Evolutionary conservation across 2,888 invertebrate genomes (phyloP).

Genomic region (Cerastis leucographa): DNA sequence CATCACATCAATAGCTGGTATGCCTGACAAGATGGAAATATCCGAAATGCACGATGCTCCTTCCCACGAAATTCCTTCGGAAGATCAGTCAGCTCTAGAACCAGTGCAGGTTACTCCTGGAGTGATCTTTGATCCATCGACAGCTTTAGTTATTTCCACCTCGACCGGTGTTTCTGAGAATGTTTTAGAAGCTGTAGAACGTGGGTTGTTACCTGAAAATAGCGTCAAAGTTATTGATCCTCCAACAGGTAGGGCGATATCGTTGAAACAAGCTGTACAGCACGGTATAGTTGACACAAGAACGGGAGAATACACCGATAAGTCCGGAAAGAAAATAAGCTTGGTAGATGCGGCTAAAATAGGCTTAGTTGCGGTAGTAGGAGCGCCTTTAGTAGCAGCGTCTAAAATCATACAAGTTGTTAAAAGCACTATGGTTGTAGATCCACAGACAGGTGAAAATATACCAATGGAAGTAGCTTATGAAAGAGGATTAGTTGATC

Average conservation of each 20-base stretch:
- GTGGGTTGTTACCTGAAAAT: conserved; percentile 93
- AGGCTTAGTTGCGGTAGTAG: conserved; percentile 94
- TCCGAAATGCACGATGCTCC: conserved; percentile 85
- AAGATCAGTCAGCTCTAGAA: conserved; percentile 89
- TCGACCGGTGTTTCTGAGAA: conserved; percentile 93
- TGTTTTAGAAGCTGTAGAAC: conserved; percentile 94
- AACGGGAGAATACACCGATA: conserved; percentile 93
- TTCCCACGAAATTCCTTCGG: conserved; percentile 66
- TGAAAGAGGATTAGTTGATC: conserved; percentile 93
- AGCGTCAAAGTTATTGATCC: conserved; percentile 94
- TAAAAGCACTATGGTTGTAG: conserved; percentile 92
- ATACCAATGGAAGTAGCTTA: conserved; percentile 95
- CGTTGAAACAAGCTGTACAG: conserved; percentile 94
- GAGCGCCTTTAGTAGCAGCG: conserved; percentile 94
- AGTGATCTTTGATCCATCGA: conserved; percentile 94
- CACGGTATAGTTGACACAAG: conserved; percentile 94
- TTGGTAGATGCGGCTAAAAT: conserved; percentile 94
- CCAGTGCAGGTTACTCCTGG: conserved; percentile 94
- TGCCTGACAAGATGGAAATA: conserved; percentile 94
- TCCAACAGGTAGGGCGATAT: conserved; percentile 92
- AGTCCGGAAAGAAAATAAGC: conserved; percentile 92
- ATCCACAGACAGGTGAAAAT: conserved; percentile 95
- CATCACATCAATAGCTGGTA: conserved; percentile 93
- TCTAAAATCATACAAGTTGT: conserved; percentile 93
- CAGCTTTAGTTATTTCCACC: conserved; percentile 93